phyloP scores from a whole-genome alignment of 2,888 invertebrate genomes.

The Caenorhabditis afra region DNA sequence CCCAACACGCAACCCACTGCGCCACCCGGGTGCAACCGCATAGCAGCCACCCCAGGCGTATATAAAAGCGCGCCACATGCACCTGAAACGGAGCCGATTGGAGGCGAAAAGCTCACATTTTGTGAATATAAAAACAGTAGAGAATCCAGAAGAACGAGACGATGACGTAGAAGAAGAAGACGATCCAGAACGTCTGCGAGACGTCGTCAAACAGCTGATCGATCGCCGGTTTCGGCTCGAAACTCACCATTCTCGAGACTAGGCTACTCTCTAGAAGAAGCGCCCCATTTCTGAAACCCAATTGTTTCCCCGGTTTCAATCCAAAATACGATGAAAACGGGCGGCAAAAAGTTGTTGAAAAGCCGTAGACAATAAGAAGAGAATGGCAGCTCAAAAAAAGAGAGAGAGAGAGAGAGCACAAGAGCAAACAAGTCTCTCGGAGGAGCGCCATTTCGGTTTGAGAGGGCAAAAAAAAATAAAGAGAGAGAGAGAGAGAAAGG shows the following conservation, averaged over 20 bases:
- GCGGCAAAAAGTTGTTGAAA: conserved; percentile 39
- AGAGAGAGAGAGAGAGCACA: background rate
- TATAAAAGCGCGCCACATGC: no score
- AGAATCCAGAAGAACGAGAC: conserved; percentile 48
- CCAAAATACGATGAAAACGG: no score
- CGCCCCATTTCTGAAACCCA: no score
- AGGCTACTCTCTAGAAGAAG: no score
- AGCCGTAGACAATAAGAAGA: conserved; percentile 20
- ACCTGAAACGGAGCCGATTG: no score
- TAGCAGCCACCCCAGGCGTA: no score
- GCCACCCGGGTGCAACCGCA: no score
- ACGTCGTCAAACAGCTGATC: conserved; percentile 52
- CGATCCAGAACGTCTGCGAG: conserved; percentile 47
- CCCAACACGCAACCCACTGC: no score
- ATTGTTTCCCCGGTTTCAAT: no score
- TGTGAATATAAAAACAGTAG: conserved; percentile 42
- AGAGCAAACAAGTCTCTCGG: background rate
- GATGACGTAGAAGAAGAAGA: conserved; percentile 52
- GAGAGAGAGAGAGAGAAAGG: no score
- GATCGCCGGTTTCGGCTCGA: conserved; percentile 25
- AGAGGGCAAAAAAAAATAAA: conserved; percentile 23
- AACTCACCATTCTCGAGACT: background rate
- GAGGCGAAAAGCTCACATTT: conserved; percentile 47
- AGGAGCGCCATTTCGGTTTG: conserved; percentile 31
- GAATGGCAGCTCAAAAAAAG: conserved; percentile 18